These are phyloP conservation scores for Lypha dubia DNA, from an alignment of 2,888 invertebrate species.

Conservation along the genomic window DNA sequence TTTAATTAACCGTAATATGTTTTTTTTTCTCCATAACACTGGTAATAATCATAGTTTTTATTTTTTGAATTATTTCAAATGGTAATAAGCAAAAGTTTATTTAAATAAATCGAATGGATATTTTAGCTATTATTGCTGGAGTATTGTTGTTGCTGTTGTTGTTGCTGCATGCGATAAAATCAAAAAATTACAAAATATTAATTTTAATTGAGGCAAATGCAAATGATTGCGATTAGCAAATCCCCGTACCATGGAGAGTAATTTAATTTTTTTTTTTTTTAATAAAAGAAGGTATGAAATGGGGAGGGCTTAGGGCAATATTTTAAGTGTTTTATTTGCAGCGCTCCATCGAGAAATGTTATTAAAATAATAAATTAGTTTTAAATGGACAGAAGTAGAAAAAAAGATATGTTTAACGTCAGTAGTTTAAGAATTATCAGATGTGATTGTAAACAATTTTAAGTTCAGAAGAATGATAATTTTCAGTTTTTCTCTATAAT, in stretches of 20 bases:
- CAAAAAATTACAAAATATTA: slow-evolving; percentile 52
- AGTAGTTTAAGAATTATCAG: not conserved
- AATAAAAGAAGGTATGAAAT: not conserved
- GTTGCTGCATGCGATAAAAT: slow-evolving; percentile 37
- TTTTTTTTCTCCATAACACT: not conserved
- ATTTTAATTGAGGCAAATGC: slow-evolving; percentile 51
- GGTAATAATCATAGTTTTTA: slow-evolving; percentile 7
- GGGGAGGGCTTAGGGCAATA: not conserved
- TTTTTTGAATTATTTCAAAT: slow-evolving; percentile 33
- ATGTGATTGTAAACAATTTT: not conserved
- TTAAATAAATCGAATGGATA: slow-evolving; percentile 17
- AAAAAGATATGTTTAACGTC: not conserved
- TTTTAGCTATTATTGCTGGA: slow-evolving; percentile 1
- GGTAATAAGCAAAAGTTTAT: slow-evolving; percentile 32
- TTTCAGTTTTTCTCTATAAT: no score
- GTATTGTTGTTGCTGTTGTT: not conserved
- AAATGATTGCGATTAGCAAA: slow-evolving; percentile 44
- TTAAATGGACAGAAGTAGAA: not conserved
- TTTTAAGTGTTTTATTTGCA: slow-evolving; percentile 29
- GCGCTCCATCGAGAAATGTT: slow-evolving; percentile 16
- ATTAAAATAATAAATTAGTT: slow-evolving; percentile 43
- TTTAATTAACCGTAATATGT: slow-evolving; percentile 51
- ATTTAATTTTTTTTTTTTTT: no score
- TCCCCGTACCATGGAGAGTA: not conserved
- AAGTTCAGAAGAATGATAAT: no score